These are phyloP conservation scores for Rhynchophorus ferrugineus DNA, from an alignment of 1,140 invertebrate species.

Conservation along the genomic window DNA sequence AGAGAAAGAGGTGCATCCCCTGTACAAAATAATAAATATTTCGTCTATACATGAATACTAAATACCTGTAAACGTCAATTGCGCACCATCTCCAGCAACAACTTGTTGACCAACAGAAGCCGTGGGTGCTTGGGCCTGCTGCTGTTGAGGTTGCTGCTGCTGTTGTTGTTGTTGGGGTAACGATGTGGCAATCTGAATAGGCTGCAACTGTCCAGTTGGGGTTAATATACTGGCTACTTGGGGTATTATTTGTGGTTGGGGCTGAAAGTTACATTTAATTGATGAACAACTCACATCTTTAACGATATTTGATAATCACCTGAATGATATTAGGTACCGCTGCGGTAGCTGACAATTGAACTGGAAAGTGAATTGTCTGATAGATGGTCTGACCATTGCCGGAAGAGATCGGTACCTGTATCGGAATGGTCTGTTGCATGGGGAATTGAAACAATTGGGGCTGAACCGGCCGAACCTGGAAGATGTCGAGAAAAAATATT, in stretches of 20 bases:
- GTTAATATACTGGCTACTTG: conserved; percentile 81
- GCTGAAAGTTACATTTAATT: conserved; percentile 17
- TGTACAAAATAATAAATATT: no score
- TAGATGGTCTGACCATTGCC: conserved; percentile 86
- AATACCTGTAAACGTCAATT: conserved; percentile 20
- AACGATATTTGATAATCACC: no score
- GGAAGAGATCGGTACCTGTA: conserved; percentile 85
- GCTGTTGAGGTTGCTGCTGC: conserved; percentile 29
- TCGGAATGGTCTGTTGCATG: conserved; percentile 79
- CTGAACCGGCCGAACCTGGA: conserved; percentile 46
- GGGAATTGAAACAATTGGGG: conserved; percentile 67
- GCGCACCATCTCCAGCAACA: conserved; percentile 14
- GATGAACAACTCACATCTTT: no score
- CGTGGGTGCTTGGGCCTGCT: conserved; percentile 25
- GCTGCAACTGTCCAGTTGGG: conserved; percentile 79
- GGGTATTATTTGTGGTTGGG: conserved; percentile 48
- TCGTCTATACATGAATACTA: no score
- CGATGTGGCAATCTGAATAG: conserved; percentile 48
- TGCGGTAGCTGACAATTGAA: conserved; percentile 61
- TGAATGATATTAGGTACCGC: conserved; percentile 49
- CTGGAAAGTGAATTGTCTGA: conserved; percentile 86
- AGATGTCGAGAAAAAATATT: conserved; percentile 4
- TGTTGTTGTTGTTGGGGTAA: conserved; percentile 12
- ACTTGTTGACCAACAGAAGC: conserved; percentile 32
- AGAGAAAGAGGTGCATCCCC: no score